Evolutionary conservation across 2,113 vertebrate genomes (phyloP), one percentile per base, ranked within the genome.

Genomic region (Anguilla rostrata): DNA sequence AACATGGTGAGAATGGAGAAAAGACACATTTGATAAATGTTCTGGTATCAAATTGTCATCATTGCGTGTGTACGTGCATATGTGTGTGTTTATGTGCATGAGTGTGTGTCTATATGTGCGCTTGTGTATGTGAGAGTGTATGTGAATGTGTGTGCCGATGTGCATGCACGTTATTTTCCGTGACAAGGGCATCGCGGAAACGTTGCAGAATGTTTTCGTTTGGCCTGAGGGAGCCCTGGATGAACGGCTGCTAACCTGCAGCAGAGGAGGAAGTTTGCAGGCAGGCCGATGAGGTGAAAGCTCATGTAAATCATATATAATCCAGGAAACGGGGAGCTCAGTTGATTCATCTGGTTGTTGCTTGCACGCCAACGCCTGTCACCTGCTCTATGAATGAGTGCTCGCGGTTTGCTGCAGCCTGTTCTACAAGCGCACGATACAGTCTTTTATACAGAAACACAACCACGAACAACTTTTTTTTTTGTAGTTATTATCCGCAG

Each of bases 201-300:
- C 60, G 3, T 75, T 75, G 29, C 39, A 80, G 18, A 40, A 22
- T 39, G n/a, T 39, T 80, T 79, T 79, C 11, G 9, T 39, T 39
- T 79, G 34, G 8, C 26, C 34, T 79, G 71, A 78, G 75, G 12
- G 75, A 14, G n/a, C 46, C 43, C 43, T 14, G 9, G 29, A 14
- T 39, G 46, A 85, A 85, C 49, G 20, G 18, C 5, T 6, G 26
- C 5, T 53, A 49, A 53, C 3, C 84, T 39, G 43, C 71, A 46
- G 20, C 2, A 29, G 79, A 85, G 75, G 84, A 85, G 84, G 84
- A 85, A 79, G 71, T 71, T 57, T 29, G 9, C n/a, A 78, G 43
- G 81, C 16, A 53, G 26, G 14, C 8, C 75, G 14, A 78, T 43
- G 43, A 78, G 43, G 40, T 85, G 40, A 56, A 11, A 41, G 41